A percentile compares a stretch with the other conserved stretches of the same genome.
Conservation (phyloP, 2,113 vertebrate genomes). For the Scatophagus argus region DNA sequence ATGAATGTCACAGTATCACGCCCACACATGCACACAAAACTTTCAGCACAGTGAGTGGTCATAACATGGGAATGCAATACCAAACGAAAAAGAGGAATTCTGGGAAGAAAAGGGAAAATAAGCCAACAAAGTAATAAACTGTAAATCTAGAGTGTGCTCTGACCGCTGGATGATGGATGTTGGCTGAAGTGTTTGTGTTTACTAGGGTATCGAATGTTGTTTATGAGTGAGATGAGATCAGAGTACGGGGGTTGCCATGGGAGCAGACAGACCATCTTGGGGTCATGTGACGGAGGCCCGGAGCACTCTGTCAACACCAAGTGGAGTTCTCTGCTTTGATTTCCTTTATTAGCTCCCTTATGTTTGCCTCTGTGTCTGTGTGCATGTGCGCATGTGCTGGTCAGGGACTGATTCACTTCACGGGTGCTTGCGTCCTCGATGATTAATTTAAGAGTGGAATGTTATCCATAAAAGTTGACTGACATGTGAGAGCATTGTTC, state of each 20-base stretch:
- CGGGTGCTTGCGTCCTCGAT: slow-evolving; percentile 41
- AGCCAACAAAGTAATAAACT: slow-evolving; percentile 51
- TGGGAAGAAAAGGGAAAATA: slow-evolving; percentile 54
- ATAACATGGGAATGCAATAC: slow-evolving; percentile 48
- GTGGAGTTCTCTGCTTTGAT: slow-evolving; percentile 67
- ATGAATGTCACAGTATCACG: slow-evolving; percentile 20
- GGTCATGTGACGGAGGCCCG: slow-evolving; percentile 49
- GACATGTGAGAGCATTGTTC: slow-evolving; percentile 46
- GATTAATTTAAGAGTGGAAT: slow-evolving; percentile 69
- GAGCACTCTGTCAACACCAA: slow-evolving; percentile 68
- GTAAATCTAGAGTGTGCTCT: slow-evolving; percentile 65
- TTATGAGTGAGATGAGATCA: slow-evolving; percentile 59
- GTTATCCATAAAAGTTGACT: slow-evolving; percentile 67
- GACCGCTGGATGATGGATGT: slow-evolving; percentile 63
- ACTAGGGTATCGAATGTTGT: slow-evolving; percentile 50
- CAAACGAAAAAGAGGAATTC: slow-evolving; percentile 60
- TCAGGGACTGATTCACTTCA: slow-evolving; percentile 44
- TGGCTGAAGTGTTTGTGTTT: slow-evolving; percentile 67
- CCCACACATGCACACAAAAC: slow-evolving; percentile 40
- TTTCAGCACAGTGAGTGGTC: slow-evolving; percentile 42
- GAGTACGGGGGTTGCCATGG: slow-evolving; percentile 63
- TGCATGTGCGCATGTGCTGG: slow-evolving; percentile 5
- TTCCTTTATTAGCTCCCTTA: slow-evolving; percentile 68
- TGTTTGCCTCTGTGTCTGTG: slow-evolving; percentile 51
- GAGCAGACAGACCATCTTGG: slow-evolving; percentile 72